A percentile compares a stretch with the other conserved stretches of the same genome.
Conservation (phyloP, 2,888 invertebrate species). For the Phyllotreta cruciferae region DNA sequence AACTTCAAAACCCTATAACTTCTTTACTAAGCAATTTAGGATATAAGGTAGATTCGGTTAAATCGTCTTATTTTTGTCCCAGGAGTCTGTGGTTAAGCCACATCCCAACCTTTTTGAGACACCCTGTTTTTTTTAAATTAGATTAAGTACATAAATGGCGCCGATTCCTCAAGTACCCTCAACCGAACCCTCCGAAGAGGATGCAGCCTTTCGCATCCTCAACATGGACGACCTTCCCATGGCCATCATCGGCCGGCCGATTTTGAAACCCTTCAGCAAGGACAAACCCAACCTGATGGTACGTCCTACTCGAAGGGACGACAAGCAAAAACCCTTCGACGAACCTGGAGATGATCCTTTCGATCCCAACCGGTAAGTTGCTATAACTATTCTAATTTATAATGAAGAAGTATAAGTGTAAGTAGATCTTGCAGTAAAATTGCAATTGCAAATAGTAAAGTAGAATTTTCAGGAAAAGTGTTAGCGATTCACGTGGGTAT, state of each 20-base stretch:
- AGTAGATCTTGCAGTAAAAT: no score
- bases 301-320: conserved; percentile 62
- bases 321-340: conserved; percentile 51
- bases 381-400: no score
- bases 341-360: conserved; percentile 56
- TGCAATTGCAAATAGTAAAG: no score
- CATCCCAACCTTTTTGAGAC: no score
- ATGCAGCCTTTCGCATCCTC: conserved; percentile 59
- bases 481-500: conserved; percentile 61
- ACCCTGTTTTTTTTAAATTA: no score
- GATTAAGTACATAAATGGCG: no score
- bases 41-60: no score
- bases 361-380: conserved; percentile 13
- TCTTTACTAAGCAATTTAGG: no score
- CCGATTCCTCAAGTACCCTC: conserved; percentile 50
- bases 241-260: conserved; percentile 53
- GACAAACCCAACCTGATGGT: conserved; percentile 66
- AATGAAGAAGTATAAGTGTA: no score
- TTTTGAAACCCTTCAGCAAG: conserved; percentile 57
- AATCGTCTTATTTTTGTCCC: no score
- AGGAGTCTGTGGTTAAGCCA: no score
- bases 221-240: conserved; percentile 59
- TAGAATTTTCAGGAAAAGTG: conserved; percentile 45
- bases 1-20: no score
- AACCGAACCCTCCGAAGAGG: conserved; percentile 51